Base-by-base conservation (phyloP, 2,888 invertebrate species). In the Lepidocyrtinus sp. region DNA sequence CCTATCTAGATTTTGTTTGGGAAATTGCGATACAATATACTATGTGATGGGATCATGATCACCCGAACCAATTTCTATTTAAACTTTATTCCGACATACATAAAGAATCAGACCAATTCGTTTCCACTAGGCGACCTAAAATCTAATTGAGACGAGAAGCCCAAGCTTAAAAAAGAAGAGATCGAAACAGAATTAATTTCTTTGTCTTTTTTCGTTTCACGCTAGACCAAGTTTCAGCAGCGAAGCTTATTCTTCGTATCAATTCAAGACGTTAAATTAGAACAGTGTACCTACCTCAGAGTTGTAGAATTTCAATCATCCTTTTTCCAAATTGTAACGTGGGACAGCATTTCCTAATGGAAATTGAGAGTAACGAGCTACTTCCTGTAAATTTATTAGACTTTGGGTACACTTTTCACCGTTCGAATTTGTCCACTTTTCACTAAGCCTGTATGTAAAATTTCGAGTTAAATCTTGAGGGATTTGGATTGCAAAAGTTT, bases 111-210 rank as follows among this genome's bases (percentile, higher is more conserved):
- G 59, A 59, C 59, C 59, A 59, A 59, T 59, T 59, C 59, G 22
- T 21, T 59, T 59, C 59, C 21, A 59, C 59, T 59, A 21, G 59
- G 21, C 59, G 59, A 59, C 59, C 59, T 59, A 59, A 59, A 59
- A 59, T 21, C 22, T 59, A 59, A 59, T 59, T 59, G 59, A 59
- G 59, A 59, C 59, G 22, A 59, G 59, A 22, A 59, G 36, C 36
- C 36, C 5, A 59, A 59, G 59, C 59, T 21, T n/a, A 59, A 21
- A 59, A 21, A 59, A 59, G 19, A 55, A 9, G 55, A 59, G 59
- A 59, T 59, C 21, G n/a, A 59, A 59, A 59, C 22, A 59, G 59
- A 59, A 59, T 59, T 59, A 59, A 59, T 59, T 59, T 59, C 59
- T 59, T 59, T 59, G 59, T 59, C 59, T 59, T 59, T 59, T 55